Conservation (phyloP, 2,797 vertebrate species). For the Cercopithecus mitis region DNA sequence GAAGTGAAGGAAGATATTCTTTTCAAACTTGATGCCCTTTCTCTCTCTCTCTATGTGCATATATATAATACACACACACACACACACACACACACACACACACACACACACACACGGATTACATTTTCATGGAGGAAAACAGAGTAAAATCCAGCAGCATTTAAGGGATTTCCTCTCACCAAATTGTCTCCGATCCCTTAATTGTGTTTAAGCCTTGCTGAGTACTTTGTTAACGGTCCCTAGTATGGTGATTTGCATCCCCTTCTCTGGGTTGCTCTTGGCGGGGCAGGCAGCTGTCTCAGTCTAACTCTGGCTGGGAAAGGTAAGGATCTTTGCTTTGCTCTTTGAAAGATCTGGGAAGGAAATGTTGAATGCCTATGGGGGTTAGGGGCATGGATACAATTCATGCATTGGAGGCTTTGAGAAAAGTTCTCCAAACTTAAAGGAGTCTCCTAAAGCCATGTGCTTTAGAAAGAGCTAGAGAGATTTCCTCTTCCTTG, state of each 20-base stretch:
- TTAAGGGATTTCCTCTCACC: slow-evolving; percentile 67
- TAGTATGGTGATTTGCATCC: slow-evolving; percentile 78
- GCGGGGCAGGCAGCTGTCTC: slow-evolving; percentile 73
- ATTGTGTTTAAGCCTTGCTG: slow-evolving; percentile 63
- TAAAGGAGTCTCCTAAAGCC: not conserved
- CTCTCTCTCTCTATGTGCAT: too few species aligned
- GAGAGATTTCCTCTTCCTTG: not conserved
- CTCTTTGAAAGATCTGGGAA: slow-evolving; percentile 49
- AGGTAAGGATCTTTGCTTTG: slow-evolving; percentile 82
- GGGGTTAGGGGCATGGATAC: not conserved
- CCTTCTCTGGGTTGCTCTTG: slow-evolving; percentile 58
- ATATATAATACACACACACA: too few species aligned
- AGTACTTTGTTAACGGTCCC: slow-evolving; percentile 85
- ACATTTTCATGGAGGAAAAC: not conserved
- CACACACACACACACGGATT: not conserved
- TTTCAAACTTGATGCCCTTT: slow-evolving; percentile 12
- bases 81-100: too few species aligned
- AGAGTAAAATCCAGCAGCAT: not conserved
- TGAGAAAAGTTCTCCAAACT: slow-evolving; percentile 42
- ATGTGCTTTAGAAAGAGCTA: not conserved
- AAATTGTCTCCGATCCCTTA: slow-evolving; percentile 84
- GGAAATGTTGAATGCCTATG: not conserved
- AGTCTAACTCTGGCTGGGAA: slow-evolving; percentile 78
- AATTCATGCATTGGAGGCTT: not conserved
- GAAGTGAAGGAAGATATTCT: slow-evolving; percentile 16